phyloP scores from a whole-genome alignment of 2,888 invertebrate species.

The Antitype chi region DNA sequence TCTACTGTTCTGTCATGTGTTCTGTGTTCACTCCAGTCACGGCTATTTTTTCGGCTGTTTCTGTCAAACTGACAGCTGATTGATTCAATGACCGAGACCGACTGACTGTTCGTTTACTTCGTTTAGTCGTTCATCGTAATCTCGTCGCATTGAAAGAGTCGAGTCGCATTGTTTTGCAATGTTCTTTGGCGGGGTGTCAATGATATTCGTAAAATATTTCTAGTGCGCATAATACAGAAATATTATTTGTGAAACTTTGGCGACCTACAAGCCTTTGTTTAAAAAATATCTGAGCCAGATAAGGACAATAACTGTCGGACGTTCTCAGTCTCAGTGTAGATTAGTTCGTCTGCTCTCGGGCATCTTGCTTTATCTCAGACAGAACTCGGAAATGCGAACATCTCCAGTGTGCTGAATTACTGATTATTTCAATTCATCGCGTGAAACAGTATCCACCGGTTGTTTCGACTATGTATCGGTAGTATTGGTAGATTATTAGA shows the following conservation, averaged over 20 bases:
- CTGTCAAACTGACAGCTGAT: conserved; percentile 48
- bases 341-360: conserved; percentile 86
- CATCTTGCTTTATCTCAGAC: conserved; percentile 77
- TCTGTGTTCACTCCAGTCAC: background rate
- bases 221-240: conserved; percentile 50
- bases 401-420: conserved; percentile 67
- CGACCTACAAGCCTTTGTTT: conserved; percentile 45
- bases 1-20: background rate
- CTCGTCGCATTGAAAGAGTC: background rate
- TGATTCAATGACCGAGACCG: background rate
- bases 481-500: conserved; percentile 49
- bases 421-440: conserved; percentile 76
- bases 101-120: background rate
- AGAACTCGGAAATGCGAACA: conserved; percentile 78
- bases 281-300: conserved; percentile 59
- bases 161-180: conserved; percentile 57
- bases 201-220: conserved; percentile 41
- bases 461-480: conserved; percentile 64
- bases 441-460: conserved; percentile 72
- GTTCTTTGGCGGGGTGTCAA: conserved; percentile 57
- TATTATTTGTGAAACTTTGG: conserved; percentile 28
- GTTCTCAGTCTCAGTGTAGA: conserved; percentile 91
- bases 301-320: conserved; percentile 71
- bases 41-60: background rate
- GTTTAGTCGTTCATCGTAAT: conserved; percentile 9